phyloP scores from a whole-genome alignment of 2,888 invertebrate species.

The Heteromurus nitidus region DNA sequence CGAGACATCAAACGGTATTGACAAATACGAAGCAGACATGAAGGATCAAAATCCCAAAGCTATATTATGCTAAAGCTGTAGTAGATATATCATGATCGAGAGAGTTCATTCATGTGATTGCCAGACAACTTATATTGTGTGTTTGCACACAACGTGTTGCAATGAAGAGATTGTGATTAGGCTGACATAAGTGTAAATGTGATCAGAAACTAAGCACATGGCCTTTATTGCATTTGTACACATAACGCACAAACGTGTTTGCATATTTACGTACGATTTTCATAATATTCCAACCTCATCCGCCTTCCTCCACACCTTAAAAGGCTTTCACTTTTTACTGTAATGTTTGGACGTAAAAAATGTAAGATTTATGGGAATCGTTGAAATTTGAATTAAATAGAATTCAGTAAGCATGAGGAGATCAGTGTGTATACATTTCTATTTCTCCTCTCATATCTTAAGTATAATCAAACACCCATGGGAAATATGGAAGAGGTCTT shows the following conservation, averaged over 20 bases:
- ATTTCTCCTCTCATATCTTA: too few relatives aligned
- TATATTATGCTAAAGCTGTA: too few relatives aligned
- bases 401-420: neutral
- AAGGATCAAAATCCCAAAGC: too few relatives aligned
- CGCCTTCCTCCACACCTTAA: constrained; percentile 52
- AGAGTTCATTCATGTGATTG: too few relatives aligned
- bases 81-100: too few relatives aligned
- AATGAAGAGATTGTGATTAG: constrained; percentile 15
- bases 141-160: constrained; percentile 2
- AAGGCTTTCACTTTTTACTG: constrained; percentile 51
- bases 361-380: constrained; percentile 44
- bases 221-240: neutral
- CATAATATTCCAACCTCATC: constrained; percentile 19
- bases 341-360: constrained; percentile 30
- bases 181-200: constrained; percentile 22
- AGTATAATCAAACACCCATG: neutral
- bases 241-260: neutral
- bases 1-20: constrained; percentile 18
- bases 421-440: neutral
- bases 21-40: constrained; percentile 40
- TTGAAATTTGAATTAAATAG: constrained; percentile 16
- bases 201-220: constrained; percentile 12
- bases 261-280: neutral
- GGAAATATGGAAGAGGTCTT: neutral
- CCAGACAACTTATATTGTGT: too few relatives aligned